Evolutionary conservation across 2,113 vertebrate genomes (phyloP), one percentile per base, ranked within the genome.

Genomic region (Clinocottus analis): DNA sequence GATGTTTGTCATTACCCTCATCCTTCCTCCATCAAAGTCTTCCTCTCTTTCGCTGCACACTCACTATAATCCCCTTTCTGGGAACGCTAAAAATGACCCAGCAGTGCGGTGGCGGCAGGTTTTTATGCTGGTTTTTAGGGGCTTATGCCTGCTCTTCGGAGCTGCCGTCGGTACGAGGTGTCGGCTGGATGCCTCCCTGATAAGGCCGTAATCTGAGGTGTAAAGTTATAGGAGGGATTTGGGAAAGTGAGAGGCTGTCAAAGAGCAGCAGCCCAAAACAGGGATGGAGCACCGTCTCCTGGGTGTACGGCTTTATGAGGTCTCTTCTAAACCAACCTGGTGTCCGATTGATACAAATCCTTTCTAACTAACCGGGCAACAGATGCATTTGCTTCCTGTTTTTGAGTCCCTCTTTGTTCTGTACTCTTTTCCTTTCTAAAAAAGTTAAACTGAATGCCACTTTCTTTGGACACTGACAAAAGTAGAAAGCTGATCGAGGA

Each of bases 141-240:
- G 87, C 86, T 92, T 93, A 90, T 21, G 81, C 37, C 68, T 17
- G 61, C 85, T 88, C 89, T 87, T 80, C 39, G 9, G 53, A 90
- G 82, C 87, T 92, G 91, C 87, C 79, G 65, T 82, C 84, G 13
- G 81, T 60, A 68, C 49, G 33, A 92, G 88, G 93, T 94, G 94
- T 87, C 35, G 23, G 84, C 74, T 19, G 82, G 85, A 89, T 64
- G 81, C 65, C 75, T 79, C 72, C 31, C 37, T 66, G 92, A 92
- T 93, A 93, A 85, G 85, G 83, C 56, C 16, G 55, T 82, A 88
- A 90, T 88, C 89, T 81, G 89, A 94, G 91, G 93, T 93, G 93
- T 92, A 85, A 91, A 84, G 85, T 88, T 92, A 90, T 72, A 85
- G 14, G 81, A 86, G 84, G 91, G 91, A 93, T 93, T 92, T 87